Base-by-base conservation (phyloP, 2,113 vertebrate species). In the Lucifuga dentata region DNA sequence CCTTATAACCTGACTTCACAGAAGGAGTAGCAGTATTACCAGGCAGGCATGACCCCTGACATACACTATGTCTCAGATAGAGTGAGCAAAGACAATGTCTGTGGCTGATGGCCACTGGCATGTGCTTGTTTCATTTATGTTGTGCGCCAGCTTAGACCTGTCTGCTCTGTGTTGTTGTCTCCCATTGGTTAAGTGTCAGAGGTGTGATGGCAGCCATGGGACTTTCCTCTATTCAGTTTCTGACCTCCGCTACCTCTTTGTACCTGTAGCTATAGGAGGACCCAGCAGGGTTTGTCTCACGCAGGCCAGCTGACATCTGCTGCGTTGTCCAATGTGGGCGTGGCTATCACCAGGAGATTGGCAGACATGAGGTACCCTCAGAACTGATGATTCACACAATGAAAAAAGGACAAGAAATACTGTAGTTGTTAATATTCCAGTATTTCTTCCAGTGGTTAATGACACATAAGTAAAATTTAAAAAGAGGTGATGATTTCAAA, bases 301-400 rank as follows among this genome's bases (percentile, higher is more conserved):
- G 98, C 96, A 0, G 94, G 97, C 19, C 95, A 96, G 83, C 94
- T 94, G 89, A 98, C 97, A 1, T 93, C 97, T 2, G 92, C 95
- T 49, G 95, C 95, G 4, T 83, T 99, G 79, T 95, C 95, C 72
- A 94, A 75, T 0, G 38, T 98, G 88, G 93, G 97, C 3, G 92
- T 96, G 44, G 94, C 90, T 74, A 93, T 99, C 88, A 95, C 95
- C 89, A 92, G 92, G 85, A 96, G 94, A 70, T 87, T 99, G 44
- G 94, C 94, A 61, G 94, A 96, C 39, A 96, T 99, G 95, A 98
- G 96, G 97, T 99, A 90, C 43, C 80, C 2, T 21, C 32, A 10
- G 2, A 38, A 16, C 5, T n/a, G 5, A 15, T 40, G 12, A 5
- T 40, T n/a, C n/a, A n/a, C n/a, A n/a, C n/a, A n/a, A n/a, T n/a